These are phyloP conservation scores for Eupithecia subfuscata DNA, from an alignment of 2,888 invertebrate genomes.

Conservation along the genomic window DNA sequence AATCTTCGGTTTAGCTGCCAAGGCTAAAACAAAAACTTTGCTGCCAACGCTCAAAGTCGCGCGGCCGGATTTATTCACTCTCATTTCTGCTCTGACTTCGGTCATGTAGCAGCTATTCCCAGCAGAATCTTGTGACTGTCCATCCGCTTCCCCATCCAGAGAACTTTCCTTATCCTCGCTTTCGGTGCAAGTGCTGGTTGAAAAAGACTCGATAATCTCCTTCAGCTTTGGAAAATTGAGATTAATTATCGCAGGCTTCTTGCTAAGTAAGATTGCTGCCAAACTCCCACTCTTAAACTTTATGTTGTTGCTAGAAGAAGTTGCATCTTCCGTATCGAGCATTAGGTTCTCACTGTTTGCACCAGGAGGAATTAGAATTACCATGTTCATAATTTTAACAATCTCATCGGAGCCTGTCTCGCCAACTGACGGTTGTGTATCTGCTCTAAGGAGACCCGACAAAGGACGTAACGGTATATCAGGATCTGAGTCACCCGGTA, in stretches of 20 bases:
- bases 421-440: neutral
- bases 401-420: neutral
- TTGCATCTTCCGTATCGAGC: neutral
- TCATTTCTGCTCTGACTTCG: neutral
- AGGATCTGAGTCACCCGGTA: too few species aligned
- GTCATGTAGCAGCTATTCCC: neutral
- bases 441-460: too few species aligned
- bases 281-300: neutral
- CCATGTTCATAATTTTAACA: neutral
- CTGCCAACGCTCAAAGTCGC: neutral
- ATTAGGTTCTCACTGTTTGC: neutral
- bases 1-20: neutral
- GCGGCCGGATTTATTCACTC: neutral
- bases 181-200: neutral
- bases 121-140: neutral
- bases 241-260: neutral
- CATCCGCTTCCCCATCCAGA: neutral
- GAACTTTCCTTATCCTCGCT: neutral
- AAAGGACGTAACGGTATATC: too few species aligned
- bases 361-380: neutral
- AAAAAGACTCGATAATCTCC: neutral
- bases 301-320: neutral
- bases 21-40: neutral
- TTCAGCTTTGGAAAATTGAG: neutral
- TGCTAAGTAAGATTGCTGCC: neutral